A percentile compares a stretch with the other conserved stretches of the same genome.
These are phyloP conservation scores for Glaucidium brasilianum DNA, from an alignment of 2,113 vertebrate genomes.

Conservation along the genomic window DNA sequence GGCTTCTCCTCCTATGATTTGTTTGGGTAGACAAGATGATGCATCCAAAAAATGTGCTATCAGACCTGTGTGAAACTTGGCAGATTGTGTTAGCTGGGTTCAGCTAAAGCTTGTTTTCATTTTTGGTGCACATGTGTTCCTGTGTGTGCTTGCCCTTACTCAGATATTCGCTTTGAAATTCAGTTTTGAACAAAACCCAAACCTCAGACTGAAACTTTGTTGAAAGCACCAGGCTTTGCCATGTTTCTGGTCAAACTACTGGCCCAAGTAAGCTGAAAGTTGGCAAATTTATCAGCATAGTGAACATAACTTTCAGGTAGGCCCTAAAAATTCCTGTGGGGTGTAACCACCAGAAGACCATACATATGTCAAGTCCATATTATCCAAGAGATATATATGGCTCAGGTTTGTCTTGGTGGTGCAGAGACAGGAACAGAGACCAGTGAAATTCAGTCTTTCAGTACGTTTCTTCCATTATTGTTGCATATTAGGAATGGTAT, in stretches of 20 bases:
- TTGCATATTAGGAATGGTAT: neutral
- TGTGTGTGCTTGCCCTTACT: neutral
- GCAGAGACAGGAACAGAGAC: neutral
- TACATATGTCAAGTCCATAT: neutral
- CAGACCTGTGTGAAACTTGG: neutral
- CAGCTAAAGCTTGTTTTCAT: neutral
- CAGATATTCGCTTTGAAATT: neutral
- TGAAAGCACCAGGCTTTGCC: neutral
- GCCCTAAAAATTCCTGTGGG: neutral
- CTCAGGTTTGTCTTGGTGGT: neutral
- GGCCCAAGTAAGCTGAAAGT: neutral
- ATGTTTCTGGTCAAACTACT: neutral
- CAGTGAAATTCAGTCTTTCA: neutral
- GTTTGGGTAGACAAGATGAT: neutral
- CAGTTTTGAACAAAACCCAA: neutral
- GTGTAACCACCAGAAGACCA: neutral
- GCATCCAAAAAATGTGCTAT: neutral
- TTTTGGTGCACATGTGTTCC: neutral
- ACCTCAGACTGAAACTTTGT: neutral
- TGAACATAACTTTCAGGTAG: neutral
- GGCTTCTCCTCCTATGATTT: neutral
- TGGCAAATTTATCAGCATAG: neutral
- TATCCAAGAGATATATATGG: neutral
- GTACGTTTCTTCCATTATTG: neutral
- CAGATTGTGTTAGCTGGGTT: neutral